Evolutionary conservation across 2,888 invertebrate species (phyloP).

Genomic region (Idaea aversata): DNA sequence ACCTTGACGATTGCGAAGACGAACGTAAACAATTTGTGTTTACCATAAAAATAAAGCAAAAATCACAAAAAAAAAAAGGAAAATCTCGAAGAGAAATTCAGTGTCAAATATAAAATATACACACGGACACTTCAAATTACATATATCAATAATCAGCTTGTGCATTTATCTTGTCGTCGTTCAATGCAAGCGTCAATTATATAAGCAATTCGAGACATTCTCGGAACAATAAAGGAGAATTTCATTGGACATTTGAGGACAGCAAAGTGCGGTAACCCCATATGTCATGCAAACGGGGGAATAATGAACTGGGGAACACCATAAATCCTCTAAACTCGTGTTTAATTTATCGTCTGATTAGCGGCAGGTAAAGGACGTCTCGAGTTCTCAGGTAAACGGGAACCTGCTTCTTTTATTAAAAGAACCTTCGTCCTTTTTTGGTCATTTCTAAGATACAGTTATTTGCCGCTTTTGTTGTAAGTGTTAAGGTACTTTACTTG

Average conservation of each 20-base stretch:
- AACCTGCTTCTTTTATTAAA: constrained; percentile 45
- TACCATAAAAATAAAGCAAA: not conserved
- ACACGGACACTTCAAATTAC: constrained; percentile 9
- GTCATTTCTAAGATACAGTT: constrained; percentile 68
- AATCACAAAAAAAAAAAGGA: not conserved
- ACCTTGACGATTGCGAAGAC: not conserved
- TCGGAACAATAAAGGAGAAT: constrained; percentile 32
- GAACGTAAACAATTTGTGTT: not conserved
- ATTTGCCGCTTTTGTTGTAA: constrained; percentile 53
- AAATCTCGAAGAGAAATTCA: not conserved
- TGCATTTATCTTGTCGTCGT: constrained; percentile 8
- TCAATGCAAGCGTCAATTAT: constrained; percentile 27
- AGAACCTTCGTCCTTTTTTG: constrained; percentile 56
- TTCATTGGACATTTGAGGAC: not conserved
- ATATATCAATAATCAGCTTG: constrained; percentile 3
- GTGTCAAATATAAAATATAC: constrained; percentile 6
- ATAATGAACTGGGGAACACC: constrained; percentile 58
- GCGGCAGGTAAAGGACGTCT: constrained; percentile 53
- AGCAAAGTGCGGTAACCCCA: constrained; percentile 5
- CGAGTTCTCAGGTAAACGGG: constrained; percentile 59
- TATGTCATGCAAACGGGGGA: constrained; percentile 44
- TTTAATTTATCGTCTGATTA: constrained; percentile 74
- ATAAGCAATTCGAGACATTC: constrained; percentile 29
- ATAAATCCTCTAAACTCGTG: constrained; percentile 60
- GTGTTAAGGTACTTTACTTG: constrained; percentile 52